Base-by-base conservation (phyloP, 1,140 invertebrate genomes). In the Gonatopus flavifemur region DNA sequence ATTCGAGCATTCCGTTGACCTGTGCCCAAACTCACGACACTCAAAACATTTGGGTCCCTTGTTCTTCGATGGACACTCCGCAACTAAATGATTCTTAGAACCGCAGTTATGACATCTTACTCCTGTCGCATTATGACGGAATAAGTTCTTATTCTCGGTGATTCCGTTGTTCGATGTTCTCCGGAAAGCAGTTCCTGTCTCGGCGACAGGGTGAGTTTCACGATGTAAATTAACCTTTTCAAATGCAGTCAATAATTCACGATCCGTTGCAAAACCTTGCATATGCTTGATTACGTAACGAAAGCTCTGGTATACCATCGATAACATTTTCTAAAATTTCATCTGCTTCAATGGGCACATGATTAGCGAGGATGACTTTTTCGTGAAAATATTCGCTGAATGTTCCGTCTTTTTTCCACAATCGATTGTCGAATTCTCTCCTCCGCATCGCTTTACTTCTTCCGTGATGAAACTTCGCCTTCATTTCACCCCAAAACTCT, bases 271-370 rank as follows among this genome's bases (percentile, higher is more conserved):
- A 33, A 42, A 40, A 24, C 24, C 9, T 9, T 35, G 37, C 19
- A 49, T 31, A 1, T 4, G 48, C 39, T 12, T 39, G 39, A 30
- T 50, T 25, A 21, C 19, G 8, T 15, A 43, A 31, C 18, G n/a
- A 2, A 15, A 25, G 2, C 19, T 50, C 40, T 9, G 48, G 40
- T 18, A 50, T 50, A 6, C 48, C 39, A 7, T 50, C 22, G 8
- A 50, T 50, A 19, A 50, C n/a, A 22, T 50, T 37, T 15, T 43
- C 40, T 12, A 50, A 15, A 3, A 50, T 37, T 19, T 50, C 40
- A 12, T 16, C 3, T 0, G 36, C 33, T 7, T 42, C 16, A 12
- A 50, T 38, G 5, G 21, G 21, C 1, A 43, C 41, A 9, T 13
- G 28, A 37, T 50, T 42, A 2, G 39, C 48, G 1, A 50, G 4